These are phyloP conservation scores for Lamellibrachia columna DNA, from an alignment of 2,888 invertebrate species.

Conservation along the genomic window DNA sequence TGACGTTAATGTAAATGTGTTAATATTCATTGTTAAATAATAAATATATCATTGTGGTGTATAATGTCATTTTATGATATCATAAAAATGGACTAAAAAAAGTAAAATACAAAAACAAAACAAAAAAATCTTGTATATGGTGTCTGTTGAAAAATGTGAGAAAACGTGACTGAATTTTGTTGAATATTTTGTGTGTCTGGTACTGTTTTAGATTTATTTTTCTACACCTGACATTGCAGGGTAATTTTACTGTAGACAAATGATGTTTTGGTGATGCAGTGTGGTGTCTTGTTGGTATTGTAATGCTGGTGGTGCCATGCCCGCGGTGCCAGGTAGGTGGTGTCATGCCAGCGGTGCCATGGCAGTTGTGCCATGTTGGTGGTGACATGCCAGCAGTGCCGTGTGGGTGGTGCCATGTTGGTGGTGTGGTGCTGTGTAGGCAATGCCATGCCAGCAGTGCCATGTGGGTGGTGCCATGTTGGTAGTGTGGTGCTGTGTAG, in stretches of 20 bases:
- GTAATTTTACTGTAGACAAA: slow-evolving; percentile 7
- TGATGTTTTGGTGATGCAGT: background rate
- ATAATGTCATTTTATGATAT: background rate
- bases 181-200: background rate
- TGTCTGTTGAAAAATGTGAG: background rate
- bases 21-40: background rate
- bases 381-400: background rate
- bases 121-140: background rate
- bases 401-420: background rate
- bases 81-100: background rate
- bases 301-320: background rate
- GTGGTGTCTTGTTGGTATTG: background rate
- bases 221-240: background rate
- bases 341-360: background rate
- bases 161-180: background rate
- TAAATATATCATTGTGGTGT: background rate
- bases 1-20: background rate
- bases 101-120: background rate
- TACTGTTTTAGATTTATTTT: background rate
- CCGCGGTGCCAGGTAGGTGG: background rate
- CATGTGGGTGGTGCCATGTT: too few relatives aligned
- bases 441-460: background rate
- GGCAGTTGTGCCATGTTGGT: background rate
- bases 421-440: background rate
- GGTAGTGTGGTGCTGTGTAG: background rate